Base-by-base conservation (phyloP, 2,888 invertebrate species). In the Caenorhabditis wallacei region DNA sequence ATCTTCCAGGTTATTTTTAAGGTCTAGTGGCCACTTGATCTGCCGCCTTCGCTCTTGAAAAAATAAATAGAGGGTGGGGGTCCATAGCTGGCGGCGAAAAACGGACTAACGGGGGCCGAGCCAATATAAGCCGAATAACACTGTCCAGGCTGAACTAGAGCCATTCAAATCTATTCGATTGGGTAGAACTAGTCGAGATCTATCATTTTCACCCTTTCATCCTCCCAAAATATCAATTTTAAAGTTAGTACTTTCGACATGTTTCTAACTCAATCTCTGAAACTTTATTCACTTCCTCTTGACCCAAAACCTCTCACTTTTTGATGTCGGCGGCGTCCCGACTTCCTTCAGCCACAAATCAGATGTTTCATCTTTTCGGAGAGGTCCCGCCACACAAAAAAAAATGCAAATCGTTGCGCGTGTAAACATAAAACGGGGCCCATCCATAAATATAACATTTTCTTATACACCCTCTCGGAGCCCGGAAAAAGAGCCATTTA, bases 361-460 rank as follows among this genome's bases (percentile, higher is more conserved):
- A 75, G 75, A 75, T 75, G 75, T 75, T 75, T 75, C 66, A 75
- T 75, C 75, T 74, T 64, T 71, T 51, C 2, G 1, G 20, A 51
- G 20, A 51, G 59, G 48, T 54, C 30, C 51, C 5, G 22, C 53
- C 18, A 18, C 24, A 24, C 24, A 63, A 24, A 26, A 16, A 40
- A 20, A 74, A 74, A 74, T 74, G 74, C 66, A 74, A 74, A 74
- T 74, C 71, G 46, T 7, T 37, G 37, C 40, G 57, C 48, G 59
- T 57, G 59, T 71, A 51, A 51, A 57, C 48, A 74, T 35, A 63
- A 48, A 48, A 48, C 46, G 18, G 3, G n/a, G 18, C 8, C n/a
- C 35, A 72, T 11, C 53, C 63, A 72, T 54, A 54, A 66, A 66
- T 66, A 66, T 66, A 66, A 66, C 66, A 66, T 66, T 66, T 66